Conservation (phyloP, 2,797 vertebrate genomes). For the Lepus oiostolus region DNA sequence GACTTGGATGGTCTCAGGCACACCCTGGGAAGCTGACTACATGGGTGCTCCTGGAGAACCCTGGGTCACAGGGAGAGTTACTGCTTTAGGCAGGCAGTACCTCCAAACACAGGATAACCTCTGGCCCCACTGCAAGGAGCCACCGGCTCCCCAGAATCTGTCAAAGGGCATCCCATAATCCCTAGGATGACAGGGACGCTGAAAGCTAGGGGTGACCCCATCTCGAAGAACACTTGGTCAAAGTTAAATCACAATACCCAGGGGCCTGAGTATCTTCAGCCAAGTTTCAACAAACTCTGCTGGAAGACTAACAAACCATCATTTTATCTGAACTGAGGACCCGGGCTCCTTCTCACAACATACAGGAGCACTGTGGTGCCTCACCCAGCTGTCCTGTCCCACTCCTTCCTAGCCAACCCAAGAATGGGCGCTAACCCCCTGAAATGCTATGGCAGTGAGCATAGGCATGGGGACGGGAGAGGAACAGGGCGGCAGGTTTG, state of each 20-base stretch:
- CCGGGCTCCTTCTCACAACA: neutral
- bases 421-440: neutral
- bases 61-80: neutral
- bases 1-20: neutral
- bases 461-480: neutral
- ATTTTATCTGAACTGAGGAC: constrained; percentile 45
- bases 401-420: constrained; percentile 11
- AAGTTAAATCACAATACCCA: constrained; percentile 43
- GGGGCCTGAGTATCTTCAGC: constrained; percentile 5
- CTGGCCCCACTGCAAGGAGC: neutral
- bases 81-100: neutral
- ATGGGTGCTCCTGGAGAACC: neutral
- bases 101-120: constrained; percentile 1
- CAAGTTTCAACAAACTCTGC: constrained; percentile 54
- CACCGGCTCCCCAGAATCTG: constrained; percentile 7
- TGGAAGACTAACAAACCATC: neutral
- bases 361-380: neutral
- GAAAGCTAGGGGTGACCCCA: neutral
- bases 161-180: constrained; percentile 30
- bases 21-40: neutral
- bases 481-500: neutral
- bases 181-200: constrained; percentile 1
- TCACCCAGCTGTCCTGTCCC: neutral
- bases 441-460: neutral
- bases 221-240: neutral